Evolutionary conservation across 2,113 vertebrate species (phyloP).

Genomic region (Callorhinus ursinus): DNA sequence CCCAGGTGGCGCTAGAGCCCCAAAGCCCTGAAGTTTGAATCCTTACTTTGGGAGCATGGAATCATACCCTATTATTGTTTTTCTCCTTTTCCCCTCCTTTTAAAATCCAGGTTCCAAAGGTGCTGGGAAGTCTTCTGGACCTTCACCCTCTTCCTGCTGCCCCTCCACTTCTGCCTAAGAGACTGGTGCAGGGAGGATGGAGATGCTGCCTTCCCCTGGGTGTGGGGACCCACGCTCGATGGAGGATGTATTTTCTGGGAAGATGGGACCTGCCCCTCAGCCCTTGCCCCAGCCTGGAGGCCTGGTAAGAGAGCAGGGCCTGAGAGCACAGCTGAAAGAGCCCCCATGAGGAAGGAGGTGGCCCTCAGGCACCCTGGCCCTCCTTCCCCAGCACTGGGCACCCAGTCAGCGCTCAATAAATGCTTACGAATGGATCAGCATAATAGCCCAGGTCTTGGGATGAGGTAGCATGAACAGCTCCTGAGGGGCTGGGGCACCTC

Average conservation of each 20-base stretch:
- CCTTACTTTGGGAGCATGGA: background rate
- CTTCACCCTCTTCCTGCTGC: conserved; percentile 21
- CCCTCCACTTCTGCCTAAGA: conserved; percentile 62
- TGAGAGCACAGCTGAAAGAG: background rate
- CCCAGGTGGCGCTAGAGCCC: conserved; percentile 35
- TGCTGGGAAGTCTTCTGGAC: conserved; percentile 38
- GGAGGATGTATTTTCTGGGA: background rate
- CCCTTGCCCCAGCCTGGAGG: background rate
- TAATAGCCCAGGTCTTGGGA: background rate
- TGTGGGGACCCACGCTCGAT: background rate
- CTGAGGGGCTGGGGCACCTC: background rate
- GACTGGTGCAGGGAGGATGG: background rate
- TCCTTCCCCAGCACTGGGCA: background rate
- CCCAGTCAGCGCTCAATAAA: conserved; percentile 67
- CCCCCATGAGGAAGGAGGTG: background rate
- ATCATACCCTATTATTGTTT: background rate
- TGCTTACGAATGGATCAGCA: background rate
- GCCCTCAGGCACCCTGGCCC: background rate
- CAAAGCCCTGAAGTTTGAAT: no score
- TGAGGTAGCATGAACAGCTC: background rate
- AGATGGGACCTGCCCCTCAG: background rate
- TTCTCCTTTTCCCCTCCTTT: background rate
- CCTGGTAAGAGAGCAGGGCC: background rate
- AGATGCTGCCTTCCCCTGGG: background rate
- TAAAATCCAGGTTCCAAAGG: conserved; percentile 70